Percentiles rank a stretch among this genome's conserved stretches.
Conservation (phyloP, 2,797 vertebrate genomes). For the Arctocebus calabarensis region DNA sequence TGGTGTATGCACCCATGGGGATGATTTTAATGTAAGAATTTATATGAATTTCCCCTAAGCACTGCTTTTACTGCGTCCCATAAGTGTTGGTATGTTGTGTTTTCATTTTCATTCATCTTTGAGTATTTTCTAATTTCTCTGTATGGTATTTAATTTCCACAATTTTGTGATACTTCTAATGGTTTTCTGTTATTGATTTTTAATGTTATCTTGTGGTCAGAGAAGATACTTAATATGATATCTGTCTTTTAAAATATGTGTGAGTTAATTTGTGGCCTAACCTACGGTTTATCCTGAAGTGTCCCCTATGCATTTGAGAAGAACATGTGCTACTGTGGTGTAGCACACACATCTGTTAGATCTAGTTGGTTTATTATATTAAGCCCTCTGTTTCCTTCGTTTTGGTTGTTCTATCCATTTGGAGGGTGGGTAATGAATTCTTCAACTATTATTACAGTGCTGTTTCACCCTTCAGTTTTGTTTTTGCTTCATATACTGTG, state of each 20-base stretch:
- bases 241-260: background rate
- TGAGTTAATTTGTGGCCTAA: background rate
- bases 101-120: constrained; percentile 19
- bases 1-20: background rate
- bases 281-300: background rate
- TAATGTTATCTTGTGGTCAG: background rate
- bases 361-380: background rate
- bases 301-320: background rate
- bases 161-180: background rate
- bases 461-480: background rate
- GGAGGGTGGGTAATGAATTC: background rate
- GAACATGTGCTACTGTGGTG: background rate
- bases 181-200: background rate
- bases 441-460: background rate
- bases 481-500: background rate
- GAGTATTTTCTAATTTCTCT: background rate
- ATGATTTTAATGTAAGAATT: background rate
- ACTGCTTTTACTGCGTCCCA: background rate
- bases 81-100: background rate
- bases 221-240: background rate
- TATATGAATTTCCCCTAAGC: background rate
- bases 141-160: background rate
- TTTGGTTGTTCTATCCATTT: background rate
- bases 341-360: background rate
- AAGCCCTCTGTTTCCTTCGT: background rate